Evolutionary conservation across 2,113 vertebrate genomes (phyloP).

Genomic region (Caracal caracal): DNA sequence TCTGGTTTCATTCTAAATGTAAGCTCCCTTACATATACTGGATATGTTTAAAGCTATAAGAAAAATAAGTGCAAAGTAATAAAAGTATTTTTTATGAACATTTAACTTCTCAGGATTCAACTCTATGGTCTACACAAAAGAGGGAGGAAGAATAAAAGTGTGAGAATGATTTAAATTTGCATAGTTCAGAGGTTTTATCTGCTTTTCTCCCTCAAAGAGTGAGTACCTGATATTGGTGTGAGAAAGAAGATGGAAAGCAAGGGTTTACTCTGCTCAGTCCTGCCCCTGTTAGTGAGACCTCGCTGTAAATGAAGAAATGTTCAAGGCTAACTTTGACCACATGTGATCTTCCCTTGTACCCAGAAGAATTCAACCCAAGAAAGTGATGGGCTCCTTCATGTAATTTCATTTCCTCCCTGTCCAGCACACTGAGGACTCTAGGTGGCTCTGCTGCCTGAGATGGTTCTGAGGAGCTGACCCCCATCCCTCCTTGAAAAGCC

Average conservation of each 20-base stretch:
- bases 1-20: neutral
- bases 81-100: neutral
- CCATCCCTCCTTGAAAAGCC: neutral
- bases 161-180: neutral
- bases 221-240: fast-evolving
- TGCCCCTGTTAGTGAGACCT: neutral
- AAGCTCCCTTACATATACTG: neutral
- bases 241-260: neutral
- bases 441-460: too few relatives aligned
- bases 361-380: neutral
- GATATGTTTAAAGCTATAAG: neutral
- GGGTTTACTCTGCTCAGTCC: neutral
- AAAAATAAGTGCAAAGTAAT: neutral
- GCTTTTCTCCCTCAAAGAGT: neutral
- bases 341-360: neutral
- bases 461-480: neutral
- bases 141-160: neutral
- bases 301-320: neutral
- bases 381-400: neutral
- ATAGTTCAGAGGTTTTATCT: neutral
- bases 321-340: neutral
- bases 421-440: neutral
- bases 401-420: neutral
- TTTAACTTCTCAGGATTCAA: neutral
- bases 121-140: neutral